These are phyloP conservation scores for Cryptosula pallasiana DNA, from an alignment of 2,888 invertebrate species.

Conservation along the genomic window DNA sequence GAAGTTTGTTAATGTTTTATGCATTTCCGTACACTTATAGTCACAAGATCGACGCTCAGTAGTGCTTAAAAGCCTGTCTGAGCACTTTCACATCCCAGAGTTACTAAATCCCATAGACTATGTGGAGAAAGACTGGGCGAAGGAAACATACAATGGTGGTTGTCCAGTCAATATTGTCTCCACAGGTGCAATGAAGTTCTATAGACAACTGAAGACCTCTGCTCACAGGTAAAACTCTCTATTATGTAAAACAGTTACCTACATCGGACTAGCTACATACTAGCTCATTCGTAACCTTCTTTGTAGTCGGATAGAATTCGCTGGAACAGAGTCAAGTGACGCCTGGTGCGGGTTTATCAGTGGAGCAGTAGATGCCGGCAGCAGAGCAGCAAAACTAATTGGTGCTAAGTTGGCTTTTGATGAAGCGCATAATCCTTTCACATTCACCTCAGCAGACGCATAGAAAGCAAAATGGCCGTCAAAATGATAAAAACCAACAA, in stretches of 20 bases:
- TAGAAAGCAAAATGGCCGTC: no score
- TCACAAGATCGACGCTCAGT: slow-evolving; percentile 45
- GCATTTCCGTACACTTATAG: slow-evolving; percentile 29
- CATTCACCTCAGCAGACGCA: no score
- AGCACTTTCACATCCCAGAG: slow-evolving; percentile 43
- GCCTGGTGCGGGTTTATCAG: slow-evolving; percentile 49
- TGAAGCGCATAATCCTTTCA: no score
- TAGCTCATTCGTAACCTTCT: no score
- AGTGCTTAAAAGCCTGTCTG: slow-evolving; percentile 46
- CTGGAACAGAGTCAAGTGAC: slow-evolving; percentile 51
- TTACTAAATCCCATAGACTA: slow-evolving; percentile 43
- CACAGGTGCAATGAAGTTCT: slow-evolving; percentile 43
- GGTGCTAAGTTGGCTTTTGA: no score
- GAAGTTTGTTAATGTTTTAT: neutral
- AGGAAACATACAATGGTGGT: slow-evolving; percentile 47
- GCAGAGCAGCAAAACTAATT: slow-evolving; percentile 43
- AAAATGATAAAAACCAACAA: no score
- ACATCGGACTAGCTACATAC: no score
- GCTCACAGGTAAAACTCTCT: slow-evolving; percentile 47
- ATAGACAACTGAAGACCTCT: slow-evolving; percentile 39
- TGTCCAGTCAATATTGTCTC: slow-evolving; percentile 45
- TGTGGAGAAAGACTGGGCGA: slow-evolving; percentile 49
- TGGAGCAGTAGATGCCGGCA: slow-evolving; percentile 49
- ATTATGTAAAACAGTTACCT: no score
- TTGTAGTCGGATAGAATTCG: slow-evolving; percentile 44